Evolutionary conservation across 2,888 invertebrate species (phyloP).

Genomic region (Mesorhabditis belari): DNA sequence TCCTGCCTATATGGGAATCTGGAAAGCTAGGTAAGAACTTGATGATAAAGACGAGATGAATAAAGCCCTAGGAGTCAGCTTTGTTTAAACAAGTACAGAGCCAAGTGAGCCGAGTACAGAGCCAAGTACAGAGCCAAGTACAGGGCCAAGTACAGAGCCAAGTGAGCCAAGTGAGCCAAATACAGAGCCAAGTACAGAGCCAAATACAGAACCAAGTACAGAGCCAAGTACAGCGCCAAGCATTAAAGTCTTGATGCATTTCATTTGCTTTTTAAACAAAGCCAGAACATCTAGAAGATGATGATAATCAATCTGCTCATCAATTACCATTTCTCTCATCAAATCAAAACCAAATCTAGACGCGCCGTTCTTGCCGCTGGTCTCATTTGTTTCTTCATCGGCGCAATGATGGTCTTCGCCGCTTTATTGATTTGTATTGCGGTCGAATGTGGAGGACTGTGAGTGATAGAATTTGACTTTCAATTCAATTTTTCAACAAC

Average conservation of each 20-base stretch:
- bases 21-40: conserved; percentile 37
- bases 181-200: too few relatives aligned
- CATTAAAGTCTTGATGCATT: background rate
- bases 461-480: conserved; percentile 8
- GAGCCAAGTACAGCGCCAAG: background rate
- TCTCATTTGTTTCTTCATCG: conserved; percentile 46
- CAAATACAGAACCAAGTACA: too few relatives aligned
- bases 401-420: conserved; percentile 46
- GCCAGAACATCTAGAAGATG: too few relatives aligned
- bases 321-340: background rate
- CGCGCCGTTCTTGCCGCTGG: conserved; percentile 46
- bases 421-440: conserved; percentile 49
- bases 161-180: background rate
- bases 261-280: too few relatives aligned
- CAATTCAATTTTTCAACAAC: background rate
- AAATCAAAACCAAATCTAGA: conserved; percentile 13
- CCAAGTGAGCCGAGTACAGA: too few relatives aligned
- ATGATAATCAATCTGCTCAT: too few relatives aligned
- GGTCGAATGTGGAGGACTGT: conserved; percentile 47
- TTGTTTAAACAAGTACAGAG: background rate
- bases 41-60: background rate
- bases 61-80: background rate
- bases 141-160: too few relatives aligned
- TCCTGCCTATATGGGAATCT: conserved; percentile 47
- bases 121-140: too few relatives aligned